These are phyloP conservation scores for Sebastes matsubarae DNA, from an alignment of 2,797 vertebrate species.

Conservation along the genomic window DNA sequence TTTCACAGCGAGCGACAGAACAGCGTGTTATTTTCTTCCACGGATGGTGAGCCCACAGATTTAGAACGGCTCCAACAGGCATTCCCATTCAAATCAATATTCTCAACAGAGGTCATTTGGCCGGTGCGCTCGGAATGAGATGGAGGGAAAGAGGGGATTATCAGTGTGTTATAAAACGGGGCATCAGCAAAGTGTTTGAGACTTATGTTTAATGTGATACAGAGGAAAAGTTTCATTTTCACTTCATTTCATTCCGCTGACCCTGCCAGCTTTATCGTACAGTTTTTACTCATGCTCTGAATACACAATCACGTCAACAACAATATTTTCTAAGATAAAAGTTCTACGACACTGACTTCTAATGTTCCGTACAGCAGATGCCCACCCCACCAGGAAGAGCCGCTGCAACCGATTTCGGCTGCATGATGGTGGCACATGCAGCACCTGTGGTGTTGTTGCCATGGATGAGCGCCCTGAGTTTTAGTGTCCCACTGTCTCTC, in stretches of 20 bases:
- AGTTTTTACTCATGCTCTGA: background rate
- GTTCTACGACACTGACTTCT: conserved; percentile 25
- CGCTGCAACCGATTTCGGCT: conserved; percentile 1
- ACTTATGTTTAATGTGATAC: conserved; percentile 17
- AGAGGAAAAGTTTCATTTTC: conserved; percentile 21
- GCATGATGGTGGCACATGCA: conserved; percentile 2
- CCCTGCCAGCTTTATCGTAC: background rate
- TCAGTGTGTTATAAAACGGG: conserved; percentile 22
- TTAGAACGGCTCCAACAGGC: conserved; percentile 51
- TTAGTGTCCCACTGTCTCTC: conserved; percentile 35
- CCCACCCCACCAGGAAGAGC: background rate
- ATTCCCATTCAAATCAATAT: conserved; percentile 62
- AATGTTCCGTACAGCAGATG: conserved; percentile 8
- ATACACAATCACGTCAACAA: background rate
- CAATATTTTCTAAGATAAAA: conserved; percentile 1
- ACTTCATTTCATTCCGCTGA: background rate
- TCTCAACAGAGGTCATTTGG: conserved; percentile 55
- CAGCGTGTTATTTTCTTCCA: conserved; percentile 68
- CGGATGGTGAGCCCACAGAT: conserved; percentile 50
- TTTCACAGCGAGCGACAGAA: conserved; percentile 73
- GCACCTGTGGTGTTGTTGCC: conserved; percentile 34
- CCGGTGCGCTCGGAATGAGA: conserved; percentile 23
- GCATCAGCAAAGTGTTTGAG: conserved; percentile 31
- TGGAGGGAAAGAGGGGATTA: conserved; percentile 22
- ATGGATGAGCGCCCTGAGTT: conserved; percentile 51